Percentiles rank a stretch among this genome's conserved stretches.
phyloP scores from a whole-genome alignment of 2,888 invertebrate species.

The Agonum fuliginosum region DNA sequence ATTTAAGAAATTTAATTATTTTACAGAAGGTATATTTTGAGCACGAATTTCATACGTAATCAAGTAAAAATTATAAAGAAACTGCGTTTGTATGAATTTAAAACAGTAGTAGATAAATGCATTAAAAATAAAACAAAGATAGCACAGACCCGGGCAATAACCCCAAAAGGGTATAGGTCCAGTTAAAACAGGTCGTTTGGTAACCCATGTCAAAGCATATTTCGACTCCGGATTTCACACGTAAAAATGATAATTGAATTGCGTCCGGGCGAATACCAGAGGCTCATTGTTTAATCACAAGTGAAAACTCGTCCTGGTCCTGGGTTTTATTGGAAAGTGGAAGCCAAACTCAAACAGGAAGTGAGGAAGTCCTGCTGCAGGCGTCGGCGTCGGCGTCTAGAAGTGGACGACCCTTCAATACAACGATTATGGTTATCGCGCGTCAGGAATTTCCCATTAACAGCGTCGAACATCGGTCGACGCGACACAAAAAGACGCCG shows the following conservation, averaged over 20 bases:
- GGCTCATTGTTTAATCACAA: neutral
- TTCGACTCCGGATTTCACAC: neutral
- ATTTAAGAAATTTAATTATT: too few species aligned
- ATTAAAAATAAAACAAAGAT: too few species aligned
- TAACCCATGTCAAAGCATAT: too few species aligned
- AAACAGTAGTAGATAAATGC: too few species aligned
- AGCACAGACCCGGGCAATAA: too few species aligned
- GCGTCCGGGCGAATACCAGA: neutral
- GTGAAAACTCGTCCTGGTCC: neutral
- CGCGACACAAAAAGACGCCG: conserved; percentile 41
- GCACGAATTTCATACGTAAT: too few species aligned
- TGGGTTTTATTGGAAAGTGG: neutral
- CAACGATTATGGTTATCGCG: conserved; percentile 52
- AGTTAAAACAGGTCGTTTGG: too few species aligned
- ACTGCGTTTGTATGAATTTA: too few species aligned
- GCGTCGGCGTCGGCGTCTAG: neutral
- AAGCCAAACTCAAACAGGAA: neutral
- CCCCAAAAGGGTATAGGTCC: too few species aligned
- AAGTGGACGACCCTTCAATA: conserved; percentile 31
- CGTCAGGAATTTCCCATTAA: conserved; percentile 50
- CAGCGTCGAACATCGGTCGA: conserved; percentile 10
- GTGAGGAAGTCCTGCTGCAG: neutral
- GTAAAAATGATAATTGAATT: neutral
- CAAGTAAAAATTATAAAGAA: too few species aligned
- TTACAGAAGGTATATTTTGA: too few species aligned